Conservation (phyloP, 2,888 invertebrate genomes). For the Bugula neritina region DNA sequence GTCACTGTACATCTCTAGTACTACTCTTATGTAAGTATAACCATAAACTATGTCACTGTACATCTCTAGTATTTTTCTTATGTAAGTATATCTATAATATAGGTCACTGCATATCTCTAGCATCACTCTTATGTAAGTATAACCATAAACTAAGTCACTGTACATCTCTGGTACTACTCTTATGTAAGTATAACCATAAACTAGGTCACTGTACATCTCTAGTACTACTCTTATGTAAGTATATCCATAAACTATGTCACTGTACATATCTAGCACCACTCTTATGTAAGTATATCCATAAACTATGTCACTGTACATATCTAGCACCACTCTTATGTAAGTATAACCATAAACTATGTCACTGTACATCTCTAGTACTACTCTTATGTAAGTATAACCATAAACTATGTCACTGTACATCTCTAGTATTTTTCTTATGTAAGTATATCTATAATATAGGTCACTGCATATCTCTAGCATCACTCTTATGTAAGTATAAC, state of each 20-base stretch:
- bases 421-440: neutral
- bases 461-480: slow-evolving; percentile 34
- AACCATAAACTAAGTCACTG: too few species aligned
- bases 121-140: slow-evolving; percentile 12
- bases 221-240: slow-evolving; percentile 6
- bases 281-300: slow-evolving; percentile 6
- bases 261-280: slow-evolving; percentile 33
- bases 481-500: slow-evolving; percentile 2
- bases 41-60: too few species aligned
- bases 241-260: too few species aligned
- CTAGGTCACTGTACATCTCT: too few species aligned
- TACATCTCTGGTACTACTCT: slow-evolving; percentile 32
- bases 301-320: too few species aligned
- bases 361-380: slow-evolving; percentile 33
- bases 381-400: slow-evolving; percentile 1
- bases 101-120: slow-evolving; percentile 36
- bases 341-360: too few species aligned
- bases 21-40: neutral
- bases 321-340: slow-evolving; percentile 6
- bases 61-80: neutral
- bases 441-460: neutral
- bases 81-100: slow-evolving; percentile 6
- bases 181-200: slow-evolving; percentile 1
- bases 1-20: slow-evolving; percentile 34
- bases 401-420: too few species aligned